Base-by-base conservation (phyloP, 2,888 invertebrate species). In the Hermaeophaga mercurialis region DNA sequence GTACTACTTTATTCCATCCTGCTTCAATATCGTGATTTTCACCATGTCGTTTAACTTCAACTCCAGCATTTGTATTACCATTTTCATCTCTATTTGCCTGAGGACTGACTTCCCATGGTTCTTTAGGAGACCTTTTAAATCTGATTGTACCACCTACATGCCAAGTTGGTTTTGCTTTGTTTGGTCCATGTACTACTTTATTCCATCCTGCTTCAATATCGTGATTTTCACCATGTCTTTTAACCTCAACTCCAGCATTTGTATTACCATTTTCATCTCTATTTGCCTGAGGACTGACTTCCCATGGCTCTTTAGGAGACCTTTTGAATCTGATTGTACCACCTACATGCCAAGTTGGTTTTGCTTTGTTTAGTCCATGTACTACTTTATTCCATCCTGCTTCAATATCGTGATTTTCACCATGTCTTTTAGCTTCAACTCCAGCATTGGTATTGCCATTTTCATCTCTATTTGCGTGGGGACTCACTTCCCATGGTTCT, bases 181-280 rank as follows among this genome's bases (percentile, higher is more conserved):
- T 36, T 9, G 59, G 63, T n/a, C 63, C 63, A n/a, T 38, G 31
- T 2, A 63, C 34, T 12, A 59, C 59, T 50, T 63, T 63, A 9
- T 41, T 44, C 61, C 61, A 61, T 44, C 56, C 57, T 38, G 59
- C 63, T 19, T 57, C 45, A 26, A 63, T 41, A 26, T 63, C 59
- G 41, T 59, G 59, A 14, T 61, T 36, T 12, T 56, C 36, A 43
- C 61, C 63, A 15, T 47, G 48, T 39, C 61, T 50, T 34, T 54
- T 38, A 36, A 63, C 53, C 47, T 56, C 61, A 26, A 63, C 24
- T 8, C 49, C 15, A 0, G 52, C 57, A 22, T 18, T 48, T 26
- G 63, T 63, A 28, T 63, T 63, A 4, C 63, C 61, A 33, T 47
- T 34, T 14, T 56, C 54, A 12, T 53, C 60, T 12, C 54, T 39